Evolutionary conservation across 2,888 invertebrate genomes (phyloP).

Genomic region (Apotomis betuletana): DNA sequence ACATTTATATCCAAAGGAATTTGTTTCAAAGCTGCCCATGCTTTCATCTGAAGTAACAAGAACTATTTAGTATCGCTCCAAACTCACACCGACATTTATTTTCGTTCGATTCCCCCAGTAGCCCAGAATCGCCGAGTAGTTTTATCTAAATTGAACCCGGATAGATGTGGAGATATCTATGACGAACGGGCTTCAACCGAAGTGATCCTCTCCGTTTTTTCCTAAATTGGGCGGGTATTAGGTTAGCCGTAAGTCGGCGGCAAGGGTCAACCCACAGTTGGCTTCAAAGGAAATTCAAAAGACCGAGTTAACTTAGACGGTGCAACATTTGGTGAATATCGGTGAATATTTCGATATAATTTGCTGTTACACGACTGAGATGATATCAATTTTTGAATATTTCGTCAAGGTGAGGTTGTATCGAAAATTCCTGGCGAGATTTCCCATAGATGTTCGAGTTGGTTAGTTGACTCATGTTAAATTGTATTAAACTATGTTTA

Average conservation of each 20-base stretch:
- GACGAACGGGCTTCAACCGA: slow-evolving; percentile 13
- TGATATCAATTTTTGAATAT: too few relatives aligned
- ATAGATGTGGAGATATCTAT: slow-evolving; percentile 32
- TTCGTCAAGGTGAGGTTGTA: too few relatives aligned
- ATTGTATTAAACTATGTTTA: too few relatives aligned
- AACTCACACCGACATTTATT: slow-evolving; percentile 15
- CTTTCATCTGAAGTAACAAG: not conserved
- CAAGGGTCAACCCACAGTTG: slow-evolving; percentile 23
- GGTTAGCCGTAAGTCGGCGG: slow-evolving; percentile 7
- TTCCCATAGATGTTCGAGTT: too few relatives aligned
- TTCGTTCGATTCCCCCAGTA: slow-evolving; percentile 18
- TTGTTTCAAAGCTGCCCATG: not conserved
- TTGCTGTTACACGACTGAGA: too few relatives aligned
- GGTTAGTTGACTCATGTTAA: too few relatives aligned
- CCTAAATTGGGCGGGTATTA: slow-evolving; percentile 23
- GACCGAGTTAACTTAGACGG: not conserved
- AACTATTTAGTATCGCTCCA: not conserved
- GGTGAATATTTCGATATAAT: not conserved
- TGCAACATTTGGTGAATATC: not conserved
- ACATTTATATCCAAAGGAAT: not conserved
- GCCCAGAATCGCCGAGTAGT: slow-evolving; percentile 27
- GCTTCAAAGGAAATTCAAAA: slow-evolving; percentile 28
- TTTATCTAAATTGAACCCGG: slow-evolving; percentile 37
- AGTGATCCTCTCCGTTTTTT: slow-evolving; percentile 31
- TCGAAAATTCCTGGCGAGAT: too few relatives aligned